phyloP scores from a whole-genome alignment of 2,888 invertebrate genomes.

The Mythimna albipuncta region DNA sequence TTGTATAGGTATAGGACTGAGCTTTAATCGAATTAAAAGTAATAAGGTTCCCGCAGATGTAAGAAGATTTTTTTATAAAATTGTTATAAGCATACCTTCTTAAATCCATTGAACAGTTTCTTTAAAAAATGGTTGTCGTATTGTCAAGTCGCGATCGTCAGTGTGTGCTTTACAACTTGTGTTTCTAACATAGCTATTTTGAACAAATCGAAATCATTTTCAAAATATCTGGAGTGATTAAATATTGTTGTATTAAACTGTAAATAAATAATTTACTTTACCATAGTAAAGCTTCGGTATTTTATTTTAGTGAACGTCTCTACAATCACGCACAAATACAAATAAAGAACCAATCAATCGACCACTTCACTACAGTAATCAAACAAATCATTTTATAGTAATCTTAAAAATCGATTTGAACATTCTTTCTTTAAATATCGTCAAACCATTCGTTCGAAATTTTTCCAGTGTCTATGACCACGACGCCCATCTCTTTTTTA shows the following conservation, averaged over 20 bases:
- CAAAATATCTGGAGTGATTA: neutral
- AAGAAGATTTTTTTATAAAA: neutral
- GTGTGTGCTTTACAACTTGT: neutral
- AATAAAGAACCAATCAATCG: conserved; percentile 15
- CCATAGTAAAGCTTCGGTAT: neutral
- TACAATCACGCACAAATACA: conserved; percentile 5
- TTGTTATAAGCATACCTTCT: neutral
- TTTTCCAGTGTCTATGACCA: conserved; percentile 26
- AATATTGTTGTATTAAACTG: neutral
- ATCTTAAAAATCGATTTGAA: conserved; percentile 20
- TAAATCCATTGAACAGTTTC: too few relatives aligned
- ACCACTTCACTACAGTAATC: conserved; percentile 20
- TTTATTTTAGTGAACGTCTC: neutral
- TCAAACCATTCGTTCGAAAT: conserved; percentile 38
- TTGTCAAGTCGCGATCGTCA: neutral
- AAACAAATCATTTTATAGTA: conserved; percentile 15
- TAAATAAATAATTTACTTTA: neutral
- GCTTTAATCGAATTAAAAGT: neutral
- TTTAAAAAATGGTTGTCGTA: neutral
- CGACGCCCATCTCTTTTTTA: conserved; percentile 49
- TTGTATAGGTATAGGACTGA: neutral
- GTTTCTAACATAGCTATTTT: neutral
- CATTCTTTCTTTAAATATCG: conserved; percentile 40
- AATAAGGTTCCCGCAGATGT: too few relatives aligned
- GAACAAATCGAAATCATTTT: neutral